Evolutionary conservation across 2,113 vertebrate genomes (phyloP).

Genomic region (Donacobius atricapilla): DNA sequence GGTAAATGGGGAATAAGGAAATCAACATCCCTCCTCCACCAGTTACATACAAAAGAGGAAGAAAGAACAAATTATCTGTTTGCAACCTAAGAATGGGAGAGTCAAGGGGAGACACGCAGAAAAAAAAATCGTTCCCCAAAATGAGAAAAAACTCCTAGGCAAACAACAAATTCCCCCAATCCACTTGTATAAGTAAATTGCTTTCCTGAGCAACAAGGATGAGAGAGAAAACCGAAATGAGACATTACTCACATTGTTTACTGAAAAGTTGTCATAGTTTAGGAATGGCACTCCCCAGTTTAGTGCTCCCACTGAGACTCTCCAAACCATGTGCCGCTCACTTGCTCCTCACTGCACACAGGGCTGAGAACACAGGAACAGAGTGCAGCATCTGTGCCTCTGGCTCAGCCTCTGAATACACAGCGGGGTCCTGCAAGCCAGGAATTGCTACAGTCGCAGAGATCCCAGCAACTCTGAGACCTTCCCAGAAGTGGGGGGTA

Average conservation of each 20-base stretch:
- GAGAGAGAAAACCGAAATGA: background rate
- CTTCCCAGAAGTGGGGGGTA: background rate
- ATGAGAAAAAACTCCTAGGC: background rate
- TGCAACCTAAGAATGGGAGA: background rate
- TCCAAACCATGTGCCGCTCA: background rate
- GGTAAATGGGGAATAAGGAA: background rate
- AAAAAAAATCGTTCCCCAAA: background rate
- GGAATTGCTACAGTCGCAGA: background rate
- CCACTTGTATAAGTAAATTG: background rate
- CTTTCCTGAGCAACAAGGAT: background rate
- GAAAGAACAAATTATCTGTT: background rate
- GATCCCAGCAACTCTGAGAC: background rate
- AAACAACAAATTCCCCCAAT: background rate
- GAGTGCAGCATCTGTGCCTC: background rate
- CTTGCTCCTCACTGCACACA: background rate
- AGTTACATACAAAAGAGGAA: background rate
- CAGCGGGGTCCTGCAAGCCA: background rate
- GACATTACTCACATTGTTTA: background rate
- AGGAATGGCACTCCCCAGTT: rapidly evolving
- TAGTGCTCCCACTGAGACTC: no score
- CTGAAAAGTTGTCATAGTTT: background rate
- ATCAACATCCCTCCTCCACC: background rate
- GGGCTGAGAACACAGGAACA: background rate
- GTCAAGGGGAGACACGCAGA: background rate
- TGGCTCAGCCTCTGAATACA: background rate